Evolutionary conservation across 2,888 invertebrate genomes (phyloP).

Genomic region (Tenthredo distinguenda): DNA sequence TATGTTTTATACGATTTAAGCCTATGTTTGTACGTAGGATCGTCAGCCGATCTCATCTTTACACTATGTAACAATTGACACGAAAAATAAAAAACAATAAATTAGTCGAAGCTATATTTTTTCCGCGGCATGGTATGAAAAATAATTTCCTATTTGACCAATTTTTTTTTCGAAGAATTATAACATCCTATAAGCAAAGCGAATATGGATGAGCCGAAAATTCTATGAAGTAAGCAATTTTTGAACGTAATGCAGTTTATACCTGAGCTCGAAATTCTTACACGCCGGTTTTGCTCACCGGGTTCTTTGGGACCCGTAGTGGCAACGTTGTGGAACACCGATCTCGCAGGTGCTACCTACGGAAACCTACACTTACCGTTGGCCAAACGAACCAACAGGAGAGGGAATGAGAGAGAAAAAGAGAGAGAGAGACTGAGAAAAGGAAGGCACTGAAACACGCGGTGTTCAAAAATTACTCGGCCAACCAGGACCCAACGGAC

Average conservation of each 20-base stretch:
- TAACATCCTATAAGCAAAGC: neutral
- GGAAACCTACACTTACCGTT: constrained; percentile 52
- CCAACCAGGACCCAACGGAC: constrained; percentile 44
- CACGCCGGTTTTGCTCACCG: constrained; percentile 12
- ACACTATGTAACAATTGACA: neutral
- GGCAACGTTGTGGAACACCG: constrained; percentile 50
- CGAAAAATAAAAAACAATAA: neutral
- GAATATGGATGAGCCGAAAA: neutral
- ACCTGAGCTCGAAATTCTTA: constrained; percentile 25
- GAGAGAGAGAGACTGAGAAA: constrained; percentile 49
- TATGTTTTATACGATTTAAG: neutral
- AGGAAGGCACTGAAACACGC: neutral
- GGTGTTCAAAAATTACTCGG: constrained; percentile 50
- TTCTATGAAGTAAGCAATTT: neutral
- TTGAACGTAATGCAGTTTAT: constrained; percentile 23
- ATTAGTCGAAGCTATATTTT: neutral
- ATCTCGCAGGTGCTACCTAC: constrained; percentile 51
- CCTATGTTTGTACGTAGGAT: neutral
- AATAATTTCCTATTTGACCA: neutral
- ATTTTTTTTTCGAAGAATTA: neutral
- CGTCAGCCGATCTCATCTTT: neutral
- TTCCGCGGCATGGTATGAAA: neutral
- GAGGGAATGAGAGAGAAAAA: constrained; percentile 31
- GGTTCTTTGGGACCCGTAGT: constrained; percentile 26
- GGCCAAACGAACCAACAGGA: constrained; percentile 45